Base-by-base conservation (phyloP, 2,797 vertebrate genomes). In the Hafferia zeledoni region DNA sequence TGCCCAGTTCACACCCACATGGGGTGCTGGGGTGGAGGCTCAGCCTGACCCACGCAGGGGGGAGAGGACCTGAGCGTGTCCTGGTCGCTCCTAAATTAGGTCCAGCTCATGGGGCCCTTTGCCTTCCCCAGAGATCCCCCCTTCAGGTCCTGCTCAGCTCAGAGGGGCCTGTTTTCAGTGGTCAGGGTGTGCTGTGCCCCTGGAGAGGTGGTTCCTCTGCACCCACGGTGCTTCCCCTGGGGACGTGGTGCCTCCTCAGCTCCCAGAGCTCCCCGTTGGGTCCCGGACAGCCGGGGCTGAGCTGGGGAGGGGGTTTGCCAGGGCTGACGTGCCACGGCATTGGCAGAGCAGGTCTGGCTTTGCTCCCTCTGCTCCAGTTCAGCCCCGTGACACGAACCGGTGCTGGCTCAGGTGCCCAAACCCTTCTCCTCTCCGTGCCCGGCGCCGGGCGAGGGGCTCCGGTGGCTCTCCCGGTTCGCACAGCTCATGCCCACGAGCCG, bases 401-500 rank as follows among this genome's bases (percentile, higher is more conserved):
- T 2, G 8, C 41, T 2, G 6, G 53, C 64, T 30, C 30, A 0
- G 68, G n/a, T 28, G 15, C 30, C n/a, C 72, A 0, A 57, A 10
- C 4, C 14, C 72, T 71, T 19, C 10, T 7, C 39, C 13, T 4
- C 17, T 5, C 46, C 1, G 0, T 39, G 31, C 61, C 70, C 19
- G 1, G 63, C 1, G 5, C 77, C 9, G 81, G n/a, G 25, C 6
- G 0, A 7, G 44, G 43, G 83, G 47, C 43, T 43, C 35, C 5
- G 2, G 6, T 71, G 13, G 22, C 41, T 15, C 8, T 18, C 31
- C 33, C 44, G 4, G 0, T 20, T 31, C 7, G 23, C 69, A 13
- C 4, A 0, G 22, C 44, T 11, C 35, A 4, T 30, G 19, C 14
- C 70, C 24, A 11, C 2, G 1, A 49, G 60, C 43, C 11, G 3